phyloP scores from a whole-genome alignment of 23 tunicate species.

The Diplosoma virens region DNA sequence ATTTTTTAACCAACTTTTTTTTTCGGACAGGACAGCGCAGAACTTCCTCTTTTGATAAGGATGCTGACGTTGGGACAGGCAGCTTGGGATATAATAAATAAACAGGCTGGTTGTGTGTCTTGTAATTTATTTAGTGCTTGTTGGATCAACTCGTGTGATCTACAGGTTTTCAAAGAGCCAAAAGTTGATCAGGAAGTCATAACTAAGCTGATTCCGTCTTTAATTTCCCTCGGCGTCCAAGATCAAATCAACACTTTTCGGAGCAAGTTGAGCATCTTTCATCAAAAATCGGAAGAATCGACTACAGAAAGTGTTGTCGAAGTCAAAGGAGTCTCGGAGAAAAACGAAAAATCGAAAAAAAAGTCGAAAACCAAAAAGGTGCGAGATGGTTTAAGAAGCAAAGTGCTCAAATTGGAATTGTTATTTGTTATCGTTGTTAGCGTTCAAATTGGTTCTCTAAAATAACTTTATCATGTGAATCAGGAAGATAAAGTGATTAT shows the following conservation, averaged over 20 bases:
- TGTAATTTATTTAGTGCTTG: background rate
- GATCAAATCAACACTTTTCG: constrained; percentile 22
- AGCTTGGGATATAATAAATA: constrained; percentile 94
- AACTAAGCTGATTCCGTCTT: constrained; percentile 51
- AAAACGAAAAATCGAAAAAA: constrained; percentile 22
- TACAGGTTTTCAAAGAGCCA: constrained; percentile 92
- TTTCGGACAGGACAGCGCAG: constrained; percentile 56
- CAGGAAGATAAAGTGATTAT: background rate
- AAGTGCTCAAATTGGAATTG: too few species aligned
- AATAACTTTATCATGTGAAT: too few species aligned
- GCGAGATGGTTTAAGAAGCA: too few species aligned
- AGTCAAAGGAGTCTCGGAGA: background rate
- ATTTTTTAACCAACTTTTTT: background rate
- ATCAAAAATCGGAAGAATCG: background rate
- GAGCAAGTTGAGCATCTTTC: constrained; percentile 45
- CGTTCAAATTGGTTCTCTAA: too few species aligned
- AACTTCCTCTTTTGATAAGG: constrained; percentile 59
- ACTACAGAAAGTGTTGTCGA: constrained; percentile 24
- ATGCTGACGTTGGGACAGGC: constrained; percentile 87
- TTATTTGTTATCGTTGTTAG: too few species aligned
- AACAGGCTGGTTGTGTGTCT: constrained; percentile 47
- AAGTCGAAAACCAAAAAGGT: constrained; percentile 20
- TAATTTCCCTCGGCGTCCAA: constrained; percentile 44
- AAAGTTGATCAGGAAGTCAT: constrained; percentile 60
- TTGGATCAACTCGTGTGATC: background rate